Conservation (phyloP, 2,113 vertebrate species). For the Zosterops japonicus region DNA sequence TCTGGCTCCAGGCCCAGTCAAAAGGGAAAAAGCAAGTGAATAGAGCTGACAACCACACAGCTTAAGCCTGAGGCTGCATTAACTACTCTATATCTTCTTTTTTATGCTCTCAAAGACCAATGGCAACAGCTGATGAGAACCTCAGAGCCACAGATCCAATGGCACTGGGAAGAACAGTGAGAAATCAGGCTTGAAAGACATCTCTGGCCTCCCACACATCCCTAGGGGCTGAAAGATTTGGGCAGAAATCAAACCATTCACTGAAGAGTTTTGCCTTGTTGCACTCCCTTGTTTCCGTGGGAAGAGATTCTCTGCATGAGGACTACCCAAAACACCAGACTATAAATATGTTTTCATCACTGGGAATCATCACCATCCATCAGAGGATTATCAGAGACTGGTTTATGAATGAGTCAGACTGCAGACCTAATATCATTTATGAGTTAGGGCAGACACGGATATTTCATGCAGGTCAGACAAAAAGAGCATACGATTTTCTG, state of each 20-base stretch:
- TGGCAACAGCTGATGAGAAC: not conserved
- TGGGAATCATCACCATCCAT: not conserved
- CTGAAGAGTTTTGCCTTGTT: not conserved
- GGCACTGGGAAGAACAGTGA: not conserved
- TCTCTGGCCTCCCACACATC: not conserved
- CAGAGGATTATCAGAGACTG: constrained; percentile 1
- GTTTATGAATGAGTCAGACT: constrained; percentile 23
- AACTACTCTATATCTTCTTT: not conserved
- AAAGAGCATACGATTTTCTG: constrained; percentile 56
- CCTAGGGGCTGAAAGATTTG: not conserved
- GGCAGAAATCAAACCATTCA: not conserved
- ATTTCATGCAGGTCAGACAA: constrained; percentile 43
- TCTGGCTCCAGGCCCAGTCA: constrained; percentile 1
- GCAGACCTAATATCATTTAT: not conserved
- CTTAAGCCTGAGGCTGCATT: not conserved
- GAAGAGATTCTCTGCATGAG: not conserved
- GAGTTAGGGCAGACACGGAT: constrained; percentile 20
- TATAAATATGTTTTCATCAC: not conserved
- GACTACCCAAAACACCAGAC: not conserved
- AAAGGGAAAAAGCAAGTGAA: not conserved
- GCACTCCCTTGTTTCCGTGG: not conserved
- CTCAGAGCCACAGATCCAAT: not conserved
- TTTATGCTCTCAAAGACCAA: not conserved
- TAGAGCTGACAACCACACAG: not conserved
- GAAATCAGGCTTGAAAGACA: not conserved